These are phyloP conservation scores for Myotis yumanensis DNA, from an alignment of 2,113 vertebrate species.

Conservation along the genomic window DNA sequence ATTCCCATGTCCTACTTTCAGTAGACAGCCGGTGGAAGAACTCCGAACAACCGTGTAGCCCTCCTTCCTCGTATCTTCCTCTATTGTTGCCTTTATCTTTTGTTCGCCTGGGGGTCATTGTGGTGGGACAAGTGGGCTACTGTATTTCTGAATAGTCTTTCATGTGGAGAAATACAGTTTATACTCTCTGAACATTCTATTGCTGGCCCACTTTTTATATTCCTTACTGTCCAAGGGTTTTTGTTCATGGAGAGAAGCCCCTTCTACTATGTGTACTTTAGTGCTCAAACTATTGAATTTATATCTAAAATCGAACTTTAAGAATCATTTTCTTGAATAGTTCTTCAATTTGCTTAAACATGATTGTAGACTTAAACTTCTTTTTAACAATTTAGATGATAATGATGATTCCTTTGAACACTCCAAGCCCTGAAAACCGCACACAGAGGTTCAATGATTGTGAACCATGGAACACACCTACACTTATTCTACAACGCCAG, in stretches of 20 bases:
- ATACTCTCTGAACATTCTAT: neutral
- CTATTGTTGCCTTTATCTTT: neutral
- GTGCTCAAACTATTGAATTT: neutral
- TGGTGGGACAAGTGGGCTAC: neutral
- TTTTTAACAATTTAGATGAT: neutral
- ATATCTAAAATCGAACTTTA: neutral
- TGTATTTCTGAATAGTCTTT: conserved; percentile 23
- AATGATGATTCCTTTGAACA: neutral
- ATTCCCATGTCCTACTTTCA: conserved; percentile 34
- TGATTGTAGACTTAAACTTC: neutral
- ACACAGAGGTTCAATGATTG: neutral
- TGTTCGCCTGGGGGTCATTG: neutral
- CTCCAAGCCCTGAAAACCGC: neutral
- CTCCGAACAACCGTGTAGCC: neutral
- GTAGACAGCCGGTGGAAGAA: neutral
- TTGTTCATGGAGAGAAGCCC: neutral
- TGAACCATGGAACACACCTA: neutral
- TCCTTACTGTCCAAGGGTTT: neutral
- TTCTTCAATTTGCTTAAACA: neutral
- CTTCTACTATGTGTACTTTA: neutral
- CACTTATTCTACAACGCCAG: neutral
- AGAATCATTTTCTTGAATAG: neutral
- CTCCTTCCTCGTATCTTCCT: neutral
- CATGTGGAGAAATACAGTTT: neutral
- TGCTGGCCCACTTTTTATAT: conserved; percentile 45